Base-by-base conservation (phyloP, 2,113 vertebrate species). In the Indicator maculatus region DNA sequence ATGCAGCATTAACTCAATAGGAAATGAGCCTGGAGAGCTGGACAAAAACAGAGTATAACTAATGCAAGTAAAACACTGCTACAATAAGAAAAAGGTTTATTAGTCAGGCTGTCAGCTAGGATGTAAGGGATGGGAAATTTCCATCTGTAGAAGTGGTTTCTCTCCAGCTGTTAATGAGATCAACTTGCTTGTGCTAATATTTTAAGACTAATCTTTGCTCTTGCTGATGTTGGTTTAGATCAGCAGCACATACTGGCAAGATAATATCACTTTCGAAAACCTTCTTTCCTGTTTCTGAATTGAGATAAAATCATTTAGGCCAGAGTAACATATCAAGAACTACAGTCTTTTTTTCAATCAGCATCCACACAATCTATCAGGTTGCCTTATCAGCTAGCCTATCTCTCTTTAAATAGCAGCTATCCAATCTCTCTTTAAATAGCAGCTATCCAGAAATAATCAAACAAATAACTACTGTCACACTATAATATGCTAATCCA, bases 71-170 rank as follows among this genome's bases (percentile, higher is more conserved):
- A 47, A 2, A 45, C 20, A 31, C 4, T 8, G 14, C 15, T 63
- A 60, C 15, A 11, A 17, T 13, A 64, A 44, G 5, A 56, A 63
- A 58, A 66, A 59, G 9, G 8, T 17, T 56, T 65, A 30, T 97
- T 97, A 98, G 98, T 98, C 26, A 98, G 90, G 73, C 97, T 98
- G 86, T 98, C 98, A 33, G 97, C 97, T 88, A 98, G 96, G 77
- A 98, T 98, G 88, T 98, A 98, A 13, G 98, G 98, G 74, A 98
- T 97, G 53, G 98, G 98, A 83, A 98, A 98, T 61, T 96, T 98
- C 98, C 98, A 98, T 91, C 98, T 97, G 93, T 88, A 93, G 18
- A 13, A 84, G 24, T 61, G 96, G 63, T 98, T 75, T 71, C 95
- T 95, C 63, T 96, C 97, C n/a, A 90, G 44, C 97, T 98, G 90